Evolutionary conservation across 2,797 vertebrate genomes (phyloP), one percentile per base, ranked within the genome.

Genomic region (Apogon talboti): DNA sequence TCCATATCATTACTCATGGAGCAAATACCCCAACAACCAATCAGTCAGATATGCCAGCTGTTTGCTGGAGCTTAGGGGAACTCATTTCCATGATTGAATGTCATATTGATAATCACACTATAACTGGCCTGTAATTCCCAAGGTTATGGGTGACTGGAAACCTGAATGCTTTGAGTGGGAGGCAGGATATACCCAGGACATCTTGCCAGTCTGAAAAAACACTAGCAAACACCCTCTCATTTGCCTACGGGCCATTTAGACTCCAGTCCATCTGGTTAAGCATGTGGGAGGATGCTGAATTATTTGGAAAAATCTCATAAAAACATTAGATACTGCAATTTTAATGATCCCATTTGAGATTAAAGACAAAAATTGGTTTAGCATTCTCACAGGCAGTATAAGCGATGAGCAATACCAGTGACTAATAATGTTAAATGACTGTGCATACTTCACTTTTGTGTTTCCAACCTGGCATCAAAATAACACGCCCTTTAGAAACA

Each of bases 141-240:
- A 58, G 51, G 55, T 74, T 19, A 38, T 45, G 42, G n/a, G 45
- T 7, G 7, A 16, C 24, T 55, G 11, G 16, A 35, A 44, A 12
- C 51, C 42, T 59, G 48, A 62, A 55, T 44, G 14, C 28, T 21
- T 7, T 46, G 12, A 28, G 66, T 80, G 46, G 66, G 59, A 76
- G 48, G 57, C 24, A 69, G 83, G 66, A 77, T 66, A 75, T 57
- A 86, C 76, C 61, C 57, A 48, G 43, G 58, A 76, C 55, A 71
- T 53, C 15, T 46, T 49, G 11, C 21, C 50, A 49, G 60, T 69
- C 67, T 1, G 14, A 62, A 68, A 56, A 56, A 28, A 38, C 24
- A 35, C 28, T 15, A n/a, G 7, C 52, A 47, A 30, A 64, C 49
- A 30, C 54, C 30, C 15, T 66, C 52, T 76, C 71, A 69, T 74